Conservation (phyloP, 1,140 invertebrate species). For the Eueides isabella region DNA sequence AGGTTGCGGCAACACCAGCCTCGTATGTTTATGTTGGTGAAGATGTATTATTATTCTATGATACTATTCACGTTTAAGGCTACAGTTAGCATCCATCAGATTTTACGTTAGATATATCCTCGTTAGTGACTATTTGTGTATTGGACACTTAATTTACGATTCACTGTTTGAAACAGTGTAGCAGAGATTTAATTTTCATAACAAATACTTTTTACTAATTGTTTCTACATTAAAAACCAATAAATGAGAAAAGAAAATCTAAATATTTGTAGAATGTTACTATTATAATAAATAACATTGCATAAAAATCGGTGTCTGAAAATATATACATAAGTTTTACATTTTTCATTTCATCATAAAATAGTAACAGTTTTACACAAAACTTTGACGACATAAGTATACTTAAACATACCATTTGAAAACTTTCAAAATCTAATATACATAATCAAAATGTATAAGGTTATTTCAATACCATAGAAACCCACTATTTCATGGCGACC, state of each 20-base stretch:
- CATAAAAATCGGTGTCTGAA: neutral
- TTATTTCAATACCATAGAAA: conserved; percentile 8
- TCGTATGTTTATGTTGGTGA: conserved; percentile 50
- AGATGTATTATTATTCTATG: conserved; percentile 68
- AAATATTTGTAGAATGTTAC: too few species aligned
- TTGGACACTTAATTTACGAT: conserved; percentile 7
- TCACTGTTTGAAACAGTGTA: neutral
- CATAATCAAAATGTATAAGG: neutral
- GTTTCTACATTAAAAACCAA: neutral
- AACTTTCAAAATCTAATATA: neutral
- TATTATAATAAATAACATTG: neutral
- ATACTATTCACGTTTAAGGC: conserved; percentile 49
- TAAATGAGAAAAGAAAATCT: neutral
- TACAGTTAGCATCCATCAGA: conserved; percentile 45
- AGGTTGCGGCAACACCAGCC: conserved; percentile 52
- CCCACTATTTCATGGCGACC: conserved; percentile 50
- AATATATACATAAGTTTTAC: too few species aligned
- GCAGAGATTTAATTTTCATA: neutral
- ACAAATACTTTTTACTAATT: too few species aligned
- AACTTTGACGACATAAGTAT: too few species aligned
- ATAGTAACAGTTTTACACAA: too few species aligned
- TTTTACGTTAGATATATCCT: conserved; percentile 43
- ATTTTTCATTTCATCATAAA: too few species aligned
- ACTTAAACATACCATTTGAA: neutral
- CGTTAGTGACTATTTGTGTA: conserved; percentile 32